Percentiles rank a stretch among this genome's conserved stretches.
phyloP scores from a whole-genome alignment of 2,113 vertebrate species.

The Melanotaenia duboulayi region DNA sequence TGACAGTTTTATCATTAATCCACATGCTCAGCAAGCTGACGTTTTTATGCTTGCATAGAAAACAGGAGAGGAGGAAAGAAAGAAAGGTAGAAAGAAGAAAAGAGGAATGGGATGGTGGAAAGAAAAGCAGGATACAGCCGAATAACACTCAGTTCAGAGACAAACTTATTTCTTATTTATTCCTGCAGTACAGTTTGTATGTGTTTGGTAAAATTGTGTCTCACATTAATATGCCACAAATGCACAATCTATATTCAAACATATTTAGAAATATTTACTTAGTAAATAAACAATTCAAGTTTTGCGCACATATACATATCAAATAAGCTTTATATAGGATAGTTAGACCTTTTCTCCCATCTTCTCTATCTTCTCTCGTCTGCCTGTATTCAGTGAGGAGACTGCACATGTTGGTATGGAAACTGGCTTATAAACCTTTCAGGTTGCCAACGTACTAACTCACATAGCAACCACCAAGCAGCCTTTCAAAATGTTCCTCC shows the following conservation, averaged over 20 bases:
- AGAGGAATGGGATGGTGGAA: conserved; percentile 5
- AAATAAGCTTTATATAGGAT: conserved; percentile 1
- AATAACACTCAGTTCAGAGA: conserved; percentile 8
- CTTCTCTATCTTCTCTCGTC: conserved; percentile 14
- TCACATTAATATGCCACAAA: too few species aligned
- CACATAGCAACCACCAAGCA: conserved; percentile 71
- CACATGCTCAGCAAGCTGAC: conserved; percentile 9
- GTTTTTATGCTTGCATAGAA: background rate
- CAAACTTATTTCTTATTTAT: conserved; percentile 1
- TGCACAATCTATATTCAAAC: background rate
- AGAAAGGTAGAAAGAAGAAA: background rate
- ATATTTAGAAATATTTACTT: too few species aligned
- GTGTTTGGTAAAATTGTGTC: background rate
- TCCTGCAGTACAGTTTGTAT: background rate
- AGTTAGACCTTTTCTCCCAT: background rate
- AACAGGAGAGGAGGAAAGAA: background rate
- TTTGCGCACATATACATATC: background rate
- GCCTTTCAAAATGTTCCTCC: conserved; percentile 48
- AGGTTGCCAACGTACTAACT: conserved; percentile 72
- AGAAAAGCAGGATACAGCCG: background rate
- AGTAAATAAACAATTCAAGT: background rate
- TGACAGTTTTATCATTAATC: conserved; percentile 22
- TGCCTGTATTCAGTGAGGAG: conserved; percentile 40
- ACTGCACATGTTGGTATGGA: conserved; percentile 76
- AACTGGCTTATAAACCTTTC: conserved; percentile 73